Base-by-base conservation (phyloP, 2,888 invertebrate genomes). In the Diloba caeruleocephala region DNA sequence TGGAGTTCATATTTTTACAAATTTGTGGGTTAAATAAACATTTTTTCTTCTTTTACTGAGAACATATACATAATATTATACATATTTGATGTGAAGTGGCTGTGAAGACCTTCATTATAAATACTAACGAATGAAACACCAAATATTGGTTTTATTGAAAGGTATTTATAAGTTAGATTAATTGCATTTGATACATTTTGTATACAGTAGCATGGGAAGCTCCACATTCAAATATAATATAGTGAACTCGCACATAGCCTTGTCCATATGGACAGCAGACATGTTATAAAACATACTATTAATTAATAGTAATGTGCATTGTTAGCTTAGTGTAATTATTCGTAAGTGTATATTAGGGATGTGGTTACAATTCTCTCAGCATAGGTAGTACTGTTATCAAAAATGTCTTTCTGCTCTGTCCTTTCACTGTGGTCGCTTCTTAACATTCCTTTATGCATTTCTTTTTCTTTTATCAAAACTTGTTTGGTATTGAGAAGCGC, bases 301-400 rank as follows among this genome's bases (percentile, higher is more conserved):
- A 76, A 78, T 82, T 44, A 43, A 85, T 86, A 86, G 88, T 87
- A 81, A 88, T 78, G 86, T 91, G 87, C 88, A 87, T 88, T 88
- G 88, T 92, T 92, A 92, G 89, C 81, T 81, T 91, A 92, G 87
- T 81, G 82, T 92, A 86, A 89, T 89, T 89, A 91, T 89, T 88
- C 83, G 76, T 92, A 92, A 92, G 90, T 88, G 90, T 89, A 88
- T 84, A 73, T 77, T 91, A 92, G 89, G 88, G 87, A 88, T 84
- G 78, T 85, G 89, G 87, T 88, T 84, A 84, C 76, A 70, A 75
- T 81, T 86, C 75, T 79, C 78, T 85, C 83, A 82, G 80, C 81
- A 66, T 82, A 77, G 75, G 72, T 82, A 77, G 74, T 78, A 77
- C 78, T 79, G 75, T 80, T 74, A 64, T 75, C 73, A 78, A 82